Conservation (phyloP, 2,113 vertebrate genomes). For the Rhineura floridana region DNA sequence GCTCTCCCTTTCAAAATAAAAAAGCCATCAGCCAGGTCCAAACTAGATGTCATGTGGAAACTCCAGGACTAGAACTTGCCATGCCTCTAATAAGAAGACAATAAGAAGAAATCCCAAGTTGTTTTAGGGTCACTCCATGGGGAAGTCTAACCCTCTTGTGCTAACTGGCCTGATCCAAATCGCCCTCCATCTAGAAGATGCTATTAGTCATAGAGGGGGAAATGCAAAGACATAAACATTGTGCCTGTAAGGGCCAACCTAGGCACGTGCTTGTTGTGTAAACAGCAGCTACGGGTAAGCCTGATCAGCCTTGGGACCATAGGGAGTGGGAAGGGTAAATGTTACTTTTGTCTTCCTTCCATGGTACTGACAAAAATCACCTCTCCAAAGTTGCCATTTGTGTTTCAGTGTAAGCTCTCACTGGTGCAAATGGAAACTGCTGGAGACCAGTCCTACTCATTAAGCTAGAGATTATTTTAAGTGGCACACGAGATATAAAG, state of each 20-base stretch:
- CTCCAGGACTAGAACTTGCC: neutral
- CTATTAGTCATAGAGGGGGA: neutral
- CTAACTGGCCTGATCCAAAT: neutral
- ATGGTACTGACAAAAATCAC: neutral
- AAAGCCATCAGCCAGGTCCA: neutral
- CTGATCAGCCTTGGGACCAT: neutral
- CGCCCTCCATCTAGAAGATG: neutral
- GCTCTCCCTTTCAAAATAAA: neutral
- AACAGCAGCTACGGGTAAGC: neutral
- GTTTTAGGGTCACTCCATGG: neutral
- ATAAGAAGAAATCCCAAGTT: neutral
- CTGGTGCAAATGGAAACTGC: neutral
- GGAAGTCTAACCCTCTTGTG: neutral
- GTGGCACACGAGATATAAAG: neutral
- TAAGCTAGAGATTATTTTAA: neutral
- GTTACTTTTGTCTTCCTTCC: neutral
- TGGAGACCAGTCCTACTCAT: neutral
- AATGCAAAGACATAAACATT: neutral
- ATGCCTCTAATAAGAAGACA: too few species aligned
- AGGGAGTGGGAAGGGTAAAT: neutral
- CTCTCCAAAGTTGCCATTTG: neutral
- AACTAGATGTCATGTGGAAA: neutral
- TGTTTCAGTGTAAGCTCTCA: neutral
- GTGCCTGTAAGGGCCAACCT: neutral
- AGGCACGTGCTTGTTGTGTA: neutral